Evolutionary conservation across 2,113 vertebrate species (phyloP).

Genomic region (Cinclus cinclus): DNA sequence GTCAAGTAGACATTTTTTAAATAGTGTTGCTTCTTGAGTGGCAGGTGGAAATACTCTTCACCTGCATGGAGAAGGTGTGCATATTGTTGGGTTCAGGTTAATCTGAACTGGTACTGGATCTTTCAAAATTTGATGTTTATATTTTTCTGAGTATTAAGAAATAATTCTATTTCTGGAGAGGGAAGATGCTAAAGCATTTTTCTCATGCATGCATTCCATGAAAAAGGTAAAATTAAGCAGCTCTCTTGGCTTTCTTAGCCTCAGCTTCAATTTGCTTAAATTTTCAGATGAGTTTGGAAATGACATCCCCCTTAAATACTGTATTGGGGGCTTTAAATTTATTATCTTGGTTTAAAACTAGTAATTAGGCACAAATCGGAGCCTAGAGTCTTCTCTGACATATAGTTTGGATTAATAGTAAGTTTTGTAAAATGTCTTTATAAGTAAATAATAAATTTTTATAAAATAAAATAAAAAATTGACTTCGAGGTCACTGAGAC

Average conservation of each 20-base stretch:
- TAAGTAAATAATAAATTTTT: not conserved
- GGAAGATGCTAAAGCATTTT: not conserved
- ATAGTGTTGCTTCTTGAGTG: accelerated
- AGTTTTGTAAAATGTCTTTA: not conserved
- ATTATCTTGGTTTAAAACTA: not conserved
- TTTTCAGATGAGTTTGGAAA: not conserved
- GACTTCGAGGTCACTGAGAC: not conserved
- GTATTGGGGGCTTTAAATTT: not conserved
- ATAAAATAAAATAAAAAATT: not conserved
- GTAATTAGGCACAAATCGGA: not conserved
- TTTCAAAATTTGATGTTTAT: not conserved
- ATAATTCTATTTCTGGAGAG: not conserved
- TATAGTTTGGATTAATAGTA: not conserved
- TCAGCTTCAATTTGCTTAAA: not conserved
- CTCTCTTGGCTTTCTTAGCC: not conserved
- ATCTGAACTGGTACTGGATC: not conserved
- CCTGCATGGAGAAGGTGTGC: not conserved
- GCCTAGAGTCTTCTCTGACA: not conserved
- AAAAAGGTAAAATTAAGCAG: not conserved
- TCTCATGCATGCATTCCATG: not conserved
- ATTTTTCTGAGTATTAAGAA: not conserved
- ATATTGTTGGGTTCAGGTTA: accelerated
- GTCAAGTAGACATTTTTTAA: not conserved
- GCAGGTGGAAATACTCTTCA: not conserved
- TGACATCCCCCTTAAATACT: not conserved